These are phyloP conservation scores for Conus canariensis DNA, from an alignment of 2,888 invertebrate species.

Conservation along the genomic window DNA sequence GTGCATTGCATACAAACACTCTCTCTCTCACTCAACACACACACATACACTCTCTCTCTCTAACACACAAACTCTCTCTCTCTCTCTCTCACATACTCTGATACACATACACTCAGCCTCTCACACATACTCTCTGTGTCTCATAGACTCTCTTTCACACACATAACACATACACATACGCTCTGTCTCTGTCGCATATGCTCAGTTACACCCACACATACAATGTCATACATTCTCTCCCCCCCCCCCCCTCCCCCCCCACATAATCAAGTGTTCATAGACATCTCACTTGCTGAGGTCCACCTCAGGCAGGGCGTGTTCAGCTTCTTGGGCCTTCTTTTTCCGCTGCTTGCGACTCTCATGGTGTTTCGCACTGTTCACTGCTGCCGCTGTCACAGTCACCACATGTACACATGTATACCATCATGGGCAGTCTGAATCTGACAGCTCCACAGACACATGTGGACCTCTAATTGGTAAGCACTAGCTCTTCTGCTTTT, in stretches of 20 bases:
- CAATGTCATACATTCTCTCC: not conserved
- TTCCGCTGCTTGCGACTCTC: conserved; percentile 51
- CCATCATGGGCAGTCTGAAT: too few species aligned
- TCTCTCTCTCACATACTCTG: too few species aligned
- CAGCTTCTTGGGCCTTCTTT: conserved; percentile 52
- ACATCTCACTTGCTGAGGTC: conserved; percentile 87
- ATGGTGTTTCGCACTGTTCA: conserved; percentile 39
- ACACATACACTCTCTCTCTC: too few species aligned
- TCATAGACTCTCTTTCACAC: too few species aligned
- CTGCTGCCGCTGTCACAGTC: not conserved
- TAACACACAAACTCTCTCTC: too few species aligned
- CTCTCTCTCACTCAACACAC: not conserved
- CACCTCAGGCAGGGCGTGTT: conserved; percentile 66
- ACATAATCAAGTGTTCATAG: not conserved
- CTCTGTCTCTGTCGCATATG: not conserved
- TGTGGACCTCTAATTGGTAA: too few species aligned
- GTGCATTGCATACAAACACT: not conserved
- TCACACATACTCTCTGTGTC: too few species aligned
- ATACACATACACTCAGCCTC: too few species aligned
- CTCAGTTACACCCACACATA: not conserved
- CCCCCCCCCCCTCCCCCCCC: not conserved
- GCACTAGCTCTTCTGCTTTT: too few species aligned
- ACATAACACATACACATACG: too few species aligned
- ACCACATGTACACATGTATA: not conserved
- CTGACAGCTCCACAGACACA: too few species aligned